phyloP scores from a whole-genome alignment of 2,113 vertebrate species.

The Pao palembangensis region DNA sequence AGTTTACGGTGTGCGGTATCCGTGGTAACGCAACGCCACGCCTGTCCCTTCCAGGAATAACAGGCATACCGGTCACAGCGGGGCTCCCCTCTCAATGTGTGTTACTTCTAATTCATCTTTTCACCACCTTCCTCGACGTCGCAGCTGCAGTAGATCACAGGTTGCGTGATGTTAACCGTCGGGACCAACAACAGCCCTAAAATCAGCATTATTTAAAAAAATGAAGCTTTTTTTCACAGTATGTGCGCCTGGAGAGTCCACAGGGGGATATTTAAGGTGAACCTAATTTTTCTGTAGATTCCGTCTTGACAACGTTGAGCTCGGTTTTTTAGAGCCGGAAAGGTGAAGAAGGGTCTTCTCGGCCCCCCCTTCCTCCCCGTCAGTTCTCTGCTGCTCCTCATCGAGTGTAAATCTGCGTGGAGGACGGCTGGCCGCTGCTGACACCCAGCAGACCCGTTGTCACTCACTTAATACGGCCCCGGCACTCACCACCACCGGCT shows the following conservation, averaged over 20 bases:
- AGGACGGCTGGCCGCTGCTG: constrained; percentile 36
- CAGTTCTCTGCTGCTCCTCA: constrained; percentile 12
- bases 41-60: constrained; percentile 33
- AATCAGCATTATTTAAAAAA: too few relatives aligned
- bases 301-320: background rate
- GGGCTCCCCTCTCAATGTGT: background rate
- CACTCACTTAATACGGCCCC: constrained; percentile 54
- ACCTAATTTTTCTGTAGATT: too few relatives aligned
- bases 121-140: constrained; percentile 13
- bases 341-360: too few relatives aligned
- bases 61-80: constrained; percentile 11
- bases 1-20: constrained; percentile 4
- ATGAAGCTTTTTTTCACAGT: too few relatives aligned
- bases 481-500: constrained; percentile 9
- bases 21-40: background rate
- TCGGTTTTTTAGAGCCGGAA: constrained; percentile 16
- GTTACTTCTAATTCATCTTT: constrained; percentile 30
- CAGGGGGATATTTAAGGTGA: too few relatives aligned
- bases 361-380: background rate
- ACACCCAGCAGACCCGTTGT: constrained; percentile 46
- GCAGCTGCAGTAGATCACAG: background rate
- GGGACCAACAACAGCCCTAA: too few relatives aligned
- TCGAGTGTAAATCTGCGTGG: constrained; percentile 47
- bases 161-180: too few relatives aligned
- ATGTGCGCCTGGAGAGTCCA: too few relatives aligned